phyloP scores from a whole-genome alignment of 1,140 invertebrate species.

The Andricus grossulariae region DNA sequence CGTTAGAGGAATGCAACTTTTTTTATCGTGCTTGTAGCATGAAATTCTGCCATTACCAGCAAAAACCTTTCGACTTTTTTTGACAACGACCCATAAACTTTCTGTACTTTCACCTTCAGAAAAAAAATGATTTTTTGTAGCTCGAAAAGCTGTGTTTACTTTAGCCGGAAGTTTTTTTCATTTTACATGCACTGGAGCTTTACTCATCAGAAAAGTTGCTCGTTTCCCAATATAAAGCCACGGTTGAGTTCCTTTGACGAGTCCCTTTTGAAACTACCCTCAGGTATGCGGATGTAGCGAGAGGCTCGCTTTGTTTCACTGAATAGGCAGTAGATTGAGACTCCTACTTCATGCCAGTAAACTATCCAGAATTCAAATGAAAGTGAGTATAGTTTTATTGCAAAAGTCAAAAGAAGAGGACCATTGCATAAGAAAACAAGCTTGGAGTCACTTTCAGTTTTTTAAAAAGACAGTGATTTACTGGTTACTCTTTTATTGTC shows the following conservation, averaged over 20 bases:
- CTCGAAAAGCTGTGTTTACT: conserved; percentile 43
- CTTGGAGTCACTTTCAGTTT: too few relatives aligned
- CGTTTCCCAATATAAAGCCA: conserved; percentile 43
- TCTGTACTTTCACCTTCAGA: background rate
- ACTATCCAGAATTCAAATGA: conserved; percentile 41
- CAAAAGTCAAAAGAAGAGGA: background rate
- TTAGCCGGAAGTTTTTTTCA: conserved; percentile 39
- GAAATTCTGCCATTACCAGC: too few relatives aligned
- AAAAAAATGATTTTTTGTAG: conserved; percentile 46
- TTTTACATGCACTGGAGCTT: conserved; percentile 35
- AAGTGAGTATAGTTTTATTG: conserved; percentile 10
- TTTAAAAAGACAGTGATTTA: background rate
- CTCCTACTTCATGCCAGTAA: conserved; percentile 36
- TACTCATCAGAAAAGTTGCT: conserved; percentile 32
- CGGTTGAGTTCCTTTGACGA: conserved; percentile 50
- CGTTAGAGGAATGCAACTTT: too few relatives aligned
- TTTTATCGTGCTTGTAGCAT: too few relatives aligned
- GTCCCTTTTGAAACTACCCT: conserved; percentile 46
- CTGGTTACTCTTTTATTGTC: background rate
- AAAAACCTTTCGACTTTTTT: too few relatives aligned
- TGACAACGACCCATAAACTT: too few relatives aligned
- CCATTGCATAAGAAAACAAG: too few relatives aligned
- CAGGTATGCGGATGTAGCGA: conserved; percentile 52
- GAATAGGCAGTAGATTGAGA: conserved; percentile 53
- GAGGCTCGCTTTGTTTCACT: conserved; percentile 54